Percentiles rank a stretch among this genome's conserved stretches.
Conservation (phyloP, 1,140 invertebrate species). For the Camponotus floridanus region DNA sequence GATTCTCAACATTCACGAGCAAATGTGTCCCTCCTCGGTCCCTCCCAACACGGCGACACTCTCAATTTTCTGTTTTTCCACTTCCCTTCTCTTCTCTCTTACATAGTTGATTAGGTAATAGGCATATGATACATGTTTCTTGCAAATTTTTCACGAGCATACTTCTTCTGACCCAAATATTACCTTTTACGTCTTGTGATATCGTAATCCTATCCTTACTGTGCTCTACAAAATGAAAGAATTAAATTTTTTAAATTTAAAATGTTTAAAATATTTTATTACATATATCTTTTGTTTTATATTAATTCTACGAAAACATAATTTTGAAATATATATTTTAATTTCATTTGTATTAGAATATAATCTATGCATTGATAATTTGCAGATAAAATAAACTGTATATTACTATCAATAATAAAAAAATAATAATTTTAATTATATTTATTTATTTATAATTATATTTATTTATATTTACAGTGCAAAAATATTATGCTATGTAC, state of each 20-base stretch:
- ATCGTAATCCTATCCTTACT: not conserved
- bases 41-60: not conserved
- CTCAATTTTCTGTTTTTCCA: slow-evolving; percentile 38
- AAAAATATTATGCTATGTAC: not conserved
- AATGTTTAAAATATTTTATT: not conserved
- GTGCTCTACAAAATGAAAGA: not conserved
- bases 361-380: not conserved
- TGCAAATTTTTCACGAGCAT: not conserved
- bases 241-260: not conserved
- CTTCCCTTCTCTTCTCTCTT: not conserved
- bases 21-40: not conserved
- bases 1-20: slow-evolving; percentile 14
- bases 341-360: not conserved
- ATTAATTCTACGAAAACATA: not conserved
- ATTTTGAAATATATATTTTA: slow-evolving; percentile 9
- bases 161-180: slow-evolving; percentile 9
- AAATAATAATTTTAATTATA: not conserved
- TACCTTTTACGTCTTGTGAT: not conserved
- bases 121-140: slow-evolving; percentile 16
- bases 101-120: slow-evolving; percentile 26
- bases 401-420: not conserved
- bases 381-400: not conserved
- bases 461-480: not conserved
- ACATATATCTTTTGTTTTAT: not conserved
- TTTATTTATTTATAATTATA: not conserved